A percentile compares a stretch with the other conserved stretches of the same genome.
Evolutionary conservation across 2,797 vertebrate species (phyloP).

Genomic region (Sparus aurata): DNA sequence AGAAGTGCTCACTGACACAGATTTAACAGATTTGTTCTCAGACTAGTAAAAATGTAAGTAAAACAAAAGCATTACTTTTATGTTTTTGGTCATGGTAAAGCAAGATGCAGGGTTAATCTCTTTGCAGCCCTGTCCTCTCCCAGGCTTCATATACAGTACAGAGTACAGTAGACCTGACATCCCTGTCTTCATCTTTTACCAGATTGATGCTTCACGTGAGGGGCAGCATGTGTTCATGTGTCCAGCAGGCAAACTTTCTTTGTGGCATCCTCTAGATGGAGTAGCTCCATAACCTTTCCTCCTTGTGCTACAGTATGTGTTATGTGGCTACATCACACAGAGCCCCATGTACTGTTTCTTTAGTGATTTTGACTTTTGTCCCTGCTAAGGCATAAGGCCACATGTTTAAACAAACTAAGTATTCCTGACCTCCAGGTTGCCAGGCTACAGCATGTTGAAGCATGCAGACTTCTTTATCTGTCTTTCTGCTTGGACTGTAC

Average conservation of each 20-base stretch:
- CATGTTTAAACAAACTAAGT: slow-evolving; percentile 45
- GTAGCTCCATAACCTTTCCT: slow-evolving; percentile 57
- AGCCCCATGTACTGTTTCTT: slow-evolving; percentile 20
- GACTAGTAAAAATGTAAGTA: too few species aligned
- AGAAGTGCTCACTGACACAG: too few species aligned
- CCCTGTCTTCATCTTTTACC: neutral
- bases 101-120: too few species aligned
- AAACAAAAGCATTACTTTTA: too few species aligned
- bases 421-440: slow-evolving; percentile 61
- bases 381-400: slow-evolving; percentile 20
- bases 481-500: slow-evolving; percentile 30
- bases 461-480: slow-evolving; percentile 33
- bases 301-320: slow-evolving; percentile 28
- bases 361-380: slow-evolving; percentile 32
- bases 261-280: slow-evolving; percentile 54
- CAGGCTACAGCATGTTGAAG: slow-evolving; percentile 35
- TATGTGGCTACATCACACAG: slow-evolving; percentile 43
- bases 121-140: neutral
- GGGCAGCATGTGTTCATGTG: slow-evolving; percentile 35
- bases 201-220: slow-evolving; percentile 33
- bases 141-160: slow-evolving; percentile 12
- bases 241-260: slow-evolving; percentile 52
- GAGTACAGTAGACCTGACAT: slow-evolving; percentile 2
- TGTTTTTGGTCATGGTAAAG: too few species aligned
- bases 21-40: too few species aligned